phyloP scores from a whole-genome alignment of 2,888 invertebrate species.

The Caenorhabditis sp. region DNA sequence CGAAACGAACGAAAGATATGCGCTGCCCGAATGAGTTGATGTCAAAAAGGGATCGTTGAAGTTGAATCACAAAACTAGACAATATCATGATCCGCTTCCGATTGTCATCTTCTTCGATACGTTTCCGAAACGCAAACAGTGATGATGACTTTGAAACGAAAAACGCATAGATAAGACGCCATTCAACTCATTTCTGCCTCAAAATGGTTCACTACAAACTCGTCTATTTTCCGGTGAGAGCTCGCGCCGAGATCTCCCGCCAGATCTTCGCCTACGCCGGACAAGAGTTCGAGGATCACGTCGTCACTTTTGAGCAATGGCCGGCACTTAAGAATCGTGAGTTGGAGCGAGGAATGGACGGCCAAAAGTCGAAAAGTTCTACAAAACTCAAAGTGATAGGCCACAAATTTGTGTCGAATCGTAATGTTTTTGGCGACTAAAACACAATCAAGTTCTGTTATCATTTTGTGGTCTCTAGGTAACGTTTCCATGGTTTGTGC shows the following conservation, averaged over 20 bases:
- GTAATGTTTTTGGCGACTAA: too few relatives aligned
- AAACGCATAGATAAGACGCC: constrained; percentile 30
- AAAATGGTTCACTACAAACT: constrained; percentile 56
- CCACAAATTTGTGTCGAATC: too few relatives aligned
- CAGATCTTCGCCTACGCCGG: constrained; percentile 61
- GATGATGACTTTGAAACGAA: constrained; percentile 2
- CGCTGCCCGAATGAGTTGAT: constrained; percentile 22
- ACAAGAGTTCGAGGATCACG: constrained; percentile 55
- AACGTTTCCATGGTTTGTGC: too few relatives aligned
- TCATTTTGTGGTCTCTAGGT: too few relatives aligned
- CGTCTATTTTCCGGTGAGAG: constrained; percentile 49
- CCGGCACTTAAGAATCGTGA: constrained; percentile 54
- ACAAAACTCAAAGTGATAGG: too few relatives aligned
- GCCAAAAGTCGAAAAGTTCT: too few relatives aligned
- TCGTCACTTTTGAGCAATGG: constrained; percentile 54
- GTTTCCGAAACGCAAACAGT: constrained; percentile 27
- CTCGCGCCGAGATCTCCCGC: constrained; percentile 39
- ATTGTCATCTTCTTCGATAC: too few relatives aligned
- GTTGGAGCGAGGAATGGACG: too few relatives aligned
- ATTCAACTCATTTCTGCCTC: background rate
- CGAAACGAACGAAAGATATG: constrained; percentile 14
- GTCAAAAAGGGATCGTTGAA: too few relatives aligned
- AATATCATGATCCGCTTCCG: too few relatives aligned
- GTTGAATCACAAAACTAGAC: too few relatives aligned
- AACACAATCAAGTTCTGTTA: too few relatives aligned